Evolutionary conservation across 2,888 invertebrate species (phyloP).

Genomic region (Noctua fimbriata): DNA sequence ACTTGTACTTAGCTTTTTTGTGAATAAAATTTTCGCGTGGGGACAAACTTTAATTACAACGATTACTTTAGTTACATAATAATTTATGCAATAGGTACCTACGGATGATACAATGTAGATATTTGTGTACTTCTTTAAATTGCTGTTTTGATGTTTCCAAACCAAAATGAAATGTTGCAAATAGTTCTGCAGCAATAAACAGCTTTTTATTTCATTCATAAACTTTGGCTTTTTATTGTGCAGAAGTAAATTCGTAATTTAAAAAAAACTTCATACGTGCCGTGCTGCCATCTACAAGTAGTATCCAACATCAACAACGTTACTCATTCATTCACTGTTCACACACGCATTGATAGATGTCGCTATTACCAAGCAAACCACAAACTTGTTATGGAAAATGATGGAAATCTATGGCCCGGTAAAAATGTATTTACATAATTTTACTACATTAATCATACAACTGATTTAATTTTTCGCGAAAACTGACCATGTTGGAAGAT

Average conservation of each 20-base stretch:
- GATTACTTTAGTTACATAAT: not conserved
- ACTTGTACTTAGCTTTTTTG: too few relatives aligned
- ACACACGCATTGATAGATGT: constrained; percentile 46
- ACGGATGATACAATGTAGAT: not conserved
- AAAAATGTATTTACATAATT: not conserved
- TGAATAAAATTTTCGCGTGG: not conserved
- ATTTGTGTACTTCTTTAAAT: not conserved
- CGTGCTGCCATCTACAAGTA: constrained; percentile 57
- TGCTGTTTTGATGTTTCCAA: not conserved
- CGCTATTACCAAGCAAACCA: constrained; percentile 33
- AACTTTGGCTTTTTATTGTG: not conserved
- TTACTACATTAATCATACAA: constrained; percentile 9
- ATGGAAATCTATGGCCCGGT: not conserved
- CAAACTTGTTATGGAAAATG: not conserved
- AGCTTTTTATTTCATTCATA: not conserved
- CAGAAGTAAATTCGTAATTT: not conserved
- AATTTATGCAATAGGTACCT: not conserved
- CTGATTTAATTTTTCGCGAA: constrained; percentile 27
- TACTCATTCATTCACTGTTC: constrained; percentile 25
- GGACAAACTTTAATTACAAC: constrained; percentile 15
- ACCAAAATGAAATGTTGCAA: not conserved
- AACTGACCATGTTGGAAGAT: constrained; percentile 11
- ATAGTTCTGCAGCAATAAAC: not conserved
- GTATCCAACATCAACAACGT: constrained; percentile 6
- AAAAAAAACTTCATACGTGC: not conserved